Conservation (phyloP, 1,140 invertebrate species). For the Pseudomyrmex concolor region DNA sequence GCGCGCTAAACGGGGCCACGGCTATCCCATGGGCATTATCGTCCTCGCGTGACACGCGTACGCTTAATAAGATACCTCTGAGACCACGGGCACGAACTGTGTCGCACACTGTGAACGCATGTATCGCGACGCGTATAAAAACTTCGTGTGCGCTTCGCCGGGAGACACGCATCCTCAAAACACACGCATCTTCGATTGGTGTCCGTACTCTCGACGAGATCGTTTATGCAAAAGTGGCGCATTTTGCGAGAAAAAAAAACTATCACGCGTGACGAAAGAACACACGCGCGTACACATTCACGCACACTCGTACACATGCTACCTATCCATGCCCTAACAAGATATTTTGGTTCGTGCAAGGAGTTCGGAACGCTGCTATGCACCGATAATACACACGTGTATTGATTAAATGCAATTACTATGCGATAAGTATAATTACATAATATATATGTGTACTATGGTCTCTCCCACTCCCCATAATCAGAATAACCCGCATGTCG, state of each 20-base stretch:
- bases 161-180: not conserved
- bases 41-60: constrained; percentile 27
- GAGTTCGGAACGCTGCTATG: constrained; percentile 85
- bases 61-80: constrained; percentile 31
- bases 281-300: not conserved
- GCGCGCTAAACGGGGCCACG: constrained; percentile 27
- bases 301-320: constrained; percentile 45
- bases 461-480: constrained; percentile 85
- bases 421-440: constrained; percentile 85
- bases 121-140: constrained; percentile 33
- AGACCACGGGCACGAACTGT: constrained; percentile 32
- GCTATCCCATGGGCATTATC: constrained; percentile 43
- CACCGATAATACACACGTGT: constrained; percentile 82
- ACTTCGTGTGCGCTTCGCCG: constrained; percentile 27
- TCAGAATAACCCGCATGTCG: constrained; percentile 73
- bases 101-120: constrained; percentile 1
- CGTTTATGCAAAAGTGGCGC: constrained; percentile 1
- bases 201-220: constrained; percentile 10
- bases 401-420: constrained; percentile 85
- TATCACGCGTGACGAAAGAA: not conserved
- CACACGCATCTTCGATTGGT: too few species aligned
- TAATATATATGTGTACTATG: constrained; percentile 86
- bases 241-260: not conserved
- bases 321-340: constrained; percentile 68
- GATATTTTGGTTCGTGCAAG: constrained; percentile 83